A percentile compares a stretch with the other conserved stretches of the same genome.
phyloP scores from a whole-genome alignment of 2,113 vertebrate genomes.

The Megaceryle torquata region DNA sequence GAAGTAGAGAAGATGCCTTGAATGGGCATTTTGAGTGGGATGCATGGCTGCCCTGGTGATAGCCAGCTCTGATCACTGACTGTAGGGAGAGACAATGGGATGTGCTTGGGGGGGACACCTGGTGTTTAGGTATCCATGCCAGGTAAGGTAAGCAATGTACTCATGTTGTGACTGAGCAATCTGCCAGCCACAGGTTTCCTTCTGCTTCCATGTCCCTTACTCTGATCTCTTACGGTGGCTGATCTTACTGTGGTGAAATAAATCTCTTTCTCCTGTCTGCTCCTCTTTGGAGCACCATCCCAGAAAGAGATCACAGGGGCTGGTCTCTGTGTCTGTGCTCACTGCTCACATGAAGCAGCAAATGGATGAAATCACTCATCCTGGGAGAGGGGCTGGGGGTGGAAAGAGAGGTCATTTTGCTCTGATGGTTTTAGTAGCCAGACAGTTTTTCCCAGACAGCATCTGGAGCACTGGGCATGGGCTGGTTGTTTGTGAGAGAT shows the following conservation, averaged over 20 bases:
- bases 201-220: neutral
- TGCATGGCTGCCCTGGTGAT: fast-evolving
- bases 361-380: neutral
- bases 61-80: neutral
- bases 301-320: fast-evolving
- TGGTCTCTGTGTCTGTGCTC: neutral
- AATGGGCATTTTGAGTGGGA: neutral
- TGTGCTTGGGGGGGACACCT: neutral
- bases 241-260: neutral
- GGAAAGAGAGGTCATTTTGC: neutral
- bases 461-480: neutral
- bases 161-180: fast-evolving
- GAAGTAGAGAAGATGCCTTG: fast-evolving
- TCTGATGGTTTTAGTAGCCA: neutral
- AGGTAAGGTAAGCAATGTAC: fast-evolving
- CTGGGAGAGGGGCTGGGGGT: neutral
- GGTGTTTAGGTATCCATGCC: fast-evolving
- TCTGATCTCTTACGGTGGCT: neutral
- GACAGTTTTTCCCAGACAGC: neutral
- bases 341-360: too few species aligned
- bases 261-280: neutral
- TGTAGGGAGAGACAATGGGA: fast-evolving
- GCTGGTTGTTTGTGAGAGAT: neutral
- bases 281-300: neutral
- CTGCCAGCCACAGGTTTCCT: neutral